Conservation (phyloP, 2,113 vertebrate genomes). For the Hipposideros armiger region DNA sequence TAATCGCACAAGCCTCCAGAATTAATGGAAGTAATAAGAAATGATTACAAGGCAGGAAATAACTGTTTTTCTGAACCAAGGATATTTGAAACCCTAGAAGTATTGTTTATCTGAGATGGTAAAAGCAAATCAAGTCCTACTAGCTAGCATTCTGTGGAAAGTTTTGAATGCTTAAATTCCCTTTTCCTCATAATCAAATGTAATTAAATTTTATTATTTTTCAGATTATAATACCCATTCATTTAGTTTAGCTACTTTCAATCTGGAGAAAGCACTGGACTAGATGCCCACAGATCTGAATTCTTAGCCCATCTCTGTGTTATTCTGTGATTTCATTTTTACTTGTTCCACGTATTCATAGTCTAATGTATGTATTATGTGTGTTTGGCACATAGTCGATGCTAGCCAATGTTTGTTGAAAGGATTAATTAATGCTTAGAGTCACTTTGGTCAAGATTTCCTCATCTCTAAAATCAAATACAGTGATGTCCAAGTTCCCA, state of each 20-base stretch:
- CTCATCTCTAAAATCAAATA: neutral
- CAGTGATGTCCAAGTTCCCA: neutral
- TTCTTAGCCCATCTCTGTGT: neutral
- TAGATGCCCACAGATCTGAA: neutral
- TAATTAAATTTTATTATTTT: neutral
- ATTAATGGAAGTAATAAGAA: neutral
- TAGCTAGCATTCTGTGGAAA: neutral
- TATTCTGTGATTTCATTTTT: neutral
- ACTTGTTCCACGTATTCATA: neutral
- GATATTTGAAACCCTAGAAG: neutral
- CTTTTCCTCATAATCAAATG: neutral
- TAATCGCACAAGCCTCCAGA: neutral
- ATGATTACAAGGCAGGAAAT: neutral
- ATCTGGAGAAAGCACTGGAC: neutral
- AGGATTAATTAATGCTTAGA: neutral
- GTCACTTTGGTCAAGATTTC: neutral
- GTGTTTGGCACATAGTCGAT: neutral
- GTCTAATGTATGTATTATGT: neutral
- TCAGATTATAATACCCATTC: neutral
- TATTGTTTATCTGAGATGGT: neutral
- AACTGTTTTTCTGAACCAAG: conserved; percentile 21
- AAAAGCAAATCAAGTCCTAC: neutral
- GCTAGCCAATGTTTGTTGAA: neutral
- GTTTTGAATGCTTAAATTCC: neutral
- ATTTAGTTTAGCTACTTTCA: neutral